Conservation (phyloP, 2,113 vertebrate genomes). For the Phylloscopus trochiloides region DNA sequence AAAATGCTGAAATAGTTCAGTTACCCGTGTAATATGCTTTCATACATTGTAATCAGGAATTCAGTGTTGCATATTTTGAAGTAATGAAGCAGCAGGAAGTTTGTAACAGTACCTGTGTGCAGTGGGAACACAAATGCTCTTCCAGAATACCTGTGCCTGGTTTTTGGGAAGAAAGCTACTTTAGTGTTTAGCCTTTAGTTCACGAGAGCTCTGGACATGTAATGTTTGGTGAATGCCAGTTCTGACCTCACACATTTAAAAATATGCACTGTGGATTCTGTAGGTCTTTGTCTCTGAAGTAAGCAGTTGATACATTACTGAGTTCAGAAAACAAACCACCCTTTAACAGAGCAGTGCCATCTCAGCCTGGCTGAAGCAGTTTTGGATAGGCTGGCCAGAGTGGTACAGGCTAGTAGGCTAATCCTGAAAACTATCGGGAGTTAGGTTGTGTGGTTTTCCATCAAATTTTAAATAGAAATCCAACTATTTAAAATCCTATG, state of each 20-base stretch:
- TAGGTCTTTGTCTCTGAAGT: neutral
- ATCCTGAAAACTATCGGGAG: neutral
- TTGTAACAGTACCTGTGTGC: accelerated
- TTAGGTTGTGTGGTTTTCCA: neutral
- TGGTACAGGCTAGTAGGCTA: neutral
- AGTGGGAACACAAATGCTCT: neutral
- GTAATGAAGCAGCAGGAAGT: neutral
- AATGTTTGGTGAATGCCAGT: neutral
- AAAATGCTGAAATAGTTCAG: neutral
- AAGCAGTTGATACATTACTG: neutral
- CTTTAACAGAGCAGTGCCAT: neutral
- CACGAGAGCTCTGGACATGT: neutral
- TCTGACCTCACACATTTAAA: neutral
- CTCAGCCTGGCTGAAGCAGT: neutral
- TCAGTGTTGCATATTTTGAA: neutral
- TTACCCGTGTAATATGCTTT: neutral
- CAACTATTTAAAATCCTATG: no score
- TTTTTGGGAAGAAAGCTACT: neutral
- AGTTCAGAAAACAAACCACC: neutral
- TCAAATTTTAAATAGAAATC: neutral
- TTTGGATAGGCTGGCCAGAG: neutral
- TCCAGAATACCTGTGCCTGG: neutral
- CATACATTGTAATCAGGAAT: neutral
- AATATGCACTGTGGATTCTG: accelerated
- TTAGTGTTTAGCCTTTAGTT: neutral